Percentiles rank a stretch among this genome's conserved stretches.
phyloP scores from a whole-genome alignment of 1,140 invertebrate genomes.

The Drosophila grimshawi region DNA sequence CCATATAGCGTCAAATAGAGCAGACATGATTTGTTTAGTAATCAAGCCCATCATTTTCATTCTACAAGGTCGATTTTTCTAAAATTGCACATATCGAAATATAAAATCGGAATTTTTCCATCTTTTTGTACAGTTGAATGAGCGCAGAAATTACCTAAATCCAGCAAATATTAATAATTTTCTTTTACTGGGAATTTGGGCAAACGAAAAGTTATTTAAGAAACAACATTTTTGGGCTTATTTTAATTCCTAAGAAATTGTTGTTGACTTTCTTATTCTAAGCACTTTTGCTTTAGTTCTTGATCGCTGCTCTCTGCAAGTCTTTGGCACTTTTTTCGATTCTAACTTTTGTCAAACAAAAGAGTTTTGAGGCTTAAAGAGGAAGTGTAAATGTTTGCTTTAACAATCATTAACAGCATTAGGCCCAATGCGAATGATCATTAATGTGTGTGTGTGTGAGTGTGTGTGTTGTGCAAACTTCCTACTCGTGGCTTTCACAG shows the following conservation, averaged over 20 bases:
- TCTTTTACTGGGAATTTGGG: too few species aligned
- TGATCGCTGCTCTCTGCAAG: background rate
- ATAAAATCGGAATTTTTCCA: too few species aligned
- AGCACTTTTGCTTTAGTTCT: background rate
- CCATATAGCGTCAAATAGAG: background rate
- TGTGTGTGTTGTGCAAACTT: conserved; percentile 56
- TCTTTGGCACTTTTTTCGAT: conserved; percentile 1
- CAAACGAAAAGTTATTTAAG: too few species aligned
- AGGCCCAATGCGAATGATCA: conserved; percentile 3
- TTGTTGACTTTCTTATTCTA: too few species aligned
- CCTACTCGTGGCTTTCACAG: conserved; percentile 63
- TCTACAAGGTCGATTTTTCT: too few species aligned
- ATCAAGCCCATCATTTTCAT: too few species aligned
- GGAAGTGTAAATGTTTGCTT: conserved; percentile 70
- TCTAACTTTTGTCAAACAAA: background rate
- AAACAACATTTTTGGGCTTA: too few species aligned
- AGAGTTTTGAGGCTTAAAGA: conserved; percentile 18
- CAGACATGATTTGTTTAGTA: background rate
- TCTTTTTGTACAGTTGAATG: too few species aligned
- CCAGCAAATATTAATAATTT: too few species aligned
- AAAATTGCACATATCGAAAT: too few species aligned
- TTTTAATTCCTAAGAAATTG: too few species aligned
- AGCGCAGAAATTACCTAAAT: too few species aligned
- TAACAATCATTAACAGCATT: conserved; percentile 18
- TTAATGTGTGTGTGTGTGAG: background rate